Evolutionary conservation across 2,888 invertebrate species (phyloP), one percentile per base, ranked within the genome.

Genomic region (Hypomecis punctinalis): DNA sequence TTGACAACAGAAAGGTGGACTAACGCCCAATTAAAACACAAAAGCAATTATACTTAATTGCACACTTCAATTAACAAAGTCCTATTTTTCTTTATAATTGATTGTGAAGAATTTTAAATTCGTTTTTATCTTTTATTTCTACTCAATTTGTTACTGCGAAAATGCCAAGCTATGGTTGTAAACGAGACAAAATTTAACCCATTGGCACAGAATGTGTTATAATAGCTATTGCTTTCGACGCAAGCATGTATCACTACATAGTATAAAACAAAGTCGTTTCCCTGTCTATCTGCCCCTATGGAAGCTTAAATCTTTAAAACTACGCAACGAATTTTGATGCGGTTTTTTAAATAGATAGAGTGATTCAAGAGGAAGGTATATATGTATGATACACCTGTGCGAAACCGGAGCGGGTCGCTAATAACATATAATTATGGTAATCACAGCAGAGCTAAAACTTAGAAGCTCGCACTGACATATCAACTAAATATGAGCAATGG

Each of bases 1-100:
- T 57, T 60, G 61, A 57, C 54, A 67, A 59, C 65, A 67, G 57
- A 66, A 70, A 67, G 56, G 66, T 66, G 66, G 52, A 60, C 58
- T 56, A 63, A 56, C 39, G 56, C 61, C 65, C 70, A 72, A 72
- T 69, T 72, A 67, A 69, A 64, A 61, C 37, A 51, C 63, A 67
- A 61, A 35, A 69, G 63, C 69, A 68, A 69, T 70, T 68, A 67
- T 62, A 55, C 49, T 63, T 72, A 69, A 72, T 70, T 68, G 66
- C 58, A 42, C 61, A 65, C 69, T 70, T 66, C 63, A 69, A 67
- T 69, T 69, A 66, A 55, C 51, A 39, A 54, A 58, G 53, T 57
- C 39, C 49, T 55, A 55, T 61, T 59, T 57, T 67, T 61, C 49
- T 0, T 62, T 56, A 47, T 61, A 67, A 61, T 67, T 66, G 53